These are phyloP conservation scores for Trissolcus basalis DNA, from an alignment of 1,140 invertebrate species.

Conservation along the genomic window DNA sequence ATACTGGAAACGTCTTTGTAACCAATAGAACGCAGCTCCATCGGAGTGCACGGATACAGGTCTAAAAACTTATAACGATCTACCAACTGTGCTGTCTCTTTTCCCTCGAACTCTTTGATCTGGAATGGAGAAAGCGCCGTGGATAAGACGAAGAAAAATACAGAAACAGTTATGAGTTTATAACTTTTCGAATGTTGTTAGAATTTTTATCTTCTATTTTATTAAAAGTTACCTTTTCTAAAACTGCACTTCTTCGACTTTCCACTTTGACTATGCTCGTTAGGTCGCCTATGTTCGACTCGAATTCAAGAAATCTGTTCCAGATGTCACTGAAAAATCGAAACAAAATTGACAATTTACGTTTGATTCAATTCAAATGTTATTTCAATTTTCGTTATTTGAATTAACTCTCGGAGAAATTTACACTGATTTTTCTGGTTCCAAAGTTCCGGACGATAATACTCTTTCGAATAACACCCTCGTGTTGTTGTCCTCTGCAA, in stretches of 20 bases:
- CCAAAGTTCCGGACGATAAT: conserved; percentile 93
- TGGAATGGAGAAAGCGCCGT: conserved; percentile 70
- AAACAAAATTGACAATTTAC: too few relatives aligned
- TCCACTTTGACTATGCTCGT: conserved; percentile 99
- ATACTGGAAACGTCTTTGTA: conserved; percentile 82
- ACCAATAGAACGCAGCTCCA: conserved; percentile 93
- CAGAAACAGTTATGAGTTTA: neutral
- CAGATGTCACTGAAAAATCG: conserved; percentile 89
- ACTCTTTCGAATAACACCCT: conserved; percentile 97
- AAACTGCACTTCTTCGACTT: conserved; percentile 90
- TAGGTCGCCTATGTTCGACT: conserved; percentile 98
- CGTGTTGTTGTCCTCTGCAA: conserved; percentile 98
- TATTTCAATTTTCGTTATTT: conserved; percentile 3
- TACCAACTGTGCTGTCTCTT: conserved; percentile 96
- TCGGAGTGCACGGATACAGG: conserved; percentile 91
- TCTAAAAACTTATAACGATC: conserved; percentile 97
- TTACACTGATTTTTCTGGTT: conserved; percentile 94
- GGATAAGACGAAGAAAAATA: conserved; percentile 34
- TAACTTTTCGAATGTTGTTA: neutral
- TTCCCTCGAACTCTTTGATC: conserved; percentile 97
- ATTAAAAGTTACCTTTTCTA: conserved; percentile 87
- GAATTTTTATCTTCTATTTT: neutral
- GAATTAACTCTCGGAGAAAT: conserved; percentile 56
- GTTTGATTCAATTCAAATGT: too few relatives aligned
- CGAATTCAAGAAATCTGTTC: conserved; percentile 98